These are phyloP conservation scores for Chalcosyrphus nemorum DNA, from an alignment of 2,888 invertebrate genomes.

Conservation along the genomic window DNA sequence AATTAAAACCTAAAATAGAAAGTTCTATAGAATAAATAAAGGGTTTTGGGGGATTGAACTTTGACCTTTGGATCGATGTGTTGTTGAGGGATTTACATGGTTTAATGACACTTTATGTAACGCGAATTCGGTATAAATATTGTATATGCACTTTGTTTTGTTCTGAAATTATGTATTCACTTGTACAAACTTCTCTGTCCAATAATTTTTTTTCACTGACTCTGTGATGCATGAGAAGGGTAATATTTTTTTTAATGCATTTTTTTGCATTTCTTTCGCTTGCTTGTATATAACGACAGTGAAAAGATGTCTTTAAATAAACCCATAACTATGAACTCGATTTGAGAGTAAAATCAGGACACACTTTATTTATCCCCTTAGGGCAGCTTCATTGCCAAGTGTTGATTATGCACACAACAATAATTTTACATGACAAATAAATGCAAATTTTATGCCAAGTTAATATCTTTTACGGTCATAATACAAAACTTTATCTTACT, in stretches of 20 bases:
- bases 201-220: no score
- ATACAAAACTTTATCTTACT: background rate
- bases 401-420: background rate
- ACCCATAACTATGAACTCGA: background rate
- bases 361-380: background rate
- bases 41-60: background rate
- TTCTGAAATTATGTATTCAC: no score
- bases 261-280: background rate
- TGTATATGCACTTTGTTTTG: no score
- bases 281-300: background rate
- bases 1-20: slow-evolving; percentile 51
- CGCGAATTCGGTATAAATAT: no score
- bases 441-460: slow-evolving; percentile 18
- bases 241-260: background rate
- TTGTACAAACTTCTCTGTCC: no score
- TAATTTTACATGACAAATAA: background rate
- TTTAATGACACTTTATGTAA: background rate
- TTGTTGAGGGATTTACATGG: slow-evolving; percentile 1
- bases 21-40: slow-evolving; percentile 17
- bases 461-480: background rate
- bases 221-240: no score
- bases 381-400: background rate
- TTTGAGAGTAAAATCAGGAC: background rate
- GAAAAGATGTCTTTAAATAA: background rate
- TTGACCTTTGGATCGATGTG: slow-evolving; percentile 52